phyloP scores from a whole-genome alignment of 2,797 vertebrate genomes.

The Tinamus major region DNA sequence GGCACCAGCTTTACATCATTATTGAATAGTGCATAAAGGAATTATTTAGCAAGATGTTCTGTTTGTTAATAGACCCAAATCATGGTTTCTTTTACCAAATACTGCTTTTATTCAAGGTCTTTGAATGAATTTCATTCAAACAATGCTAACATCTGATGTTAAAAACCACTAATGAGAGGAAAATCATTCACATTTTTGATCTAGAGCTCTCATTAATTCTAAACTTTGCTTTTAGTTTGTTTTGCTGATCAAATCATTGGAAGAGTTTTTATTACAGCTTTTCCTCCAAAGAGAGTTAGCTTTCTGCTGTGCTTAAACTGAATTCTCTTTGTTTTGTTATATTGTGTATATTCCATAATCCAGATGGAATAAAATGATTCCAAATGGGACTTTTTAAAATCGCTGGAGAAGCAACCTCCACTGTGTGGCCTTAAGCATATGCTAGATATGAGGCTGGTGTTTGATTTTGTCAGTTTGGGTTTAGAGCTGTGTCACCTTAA shows the following conservation, averaged over 20 bases:
- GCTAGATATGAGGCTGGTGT: background rate
- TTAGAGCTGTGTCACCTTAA: background rate
- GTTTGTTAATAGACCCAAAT: constrained; percentile 78
- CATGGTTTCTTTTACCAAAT: constrained; percentile 72
- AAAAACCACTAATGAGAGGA: constrained; percentile 77
- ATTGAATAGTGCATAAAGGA: constrained; percentile 76
- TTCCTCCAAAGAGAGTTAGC: constrained; percentile 41
- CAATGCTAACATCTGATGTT: constrained; percentile 79
- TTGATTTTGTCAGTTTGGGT: background rate
- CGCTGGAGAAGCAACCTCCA: background rate
- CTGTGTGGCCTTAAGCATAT: background rate
- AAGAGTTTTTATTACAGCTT: constrained; percentile 53
- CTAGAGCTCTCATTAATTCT: constrained; percentile 77
- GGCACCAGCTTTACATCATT: constrained; percentile 75
- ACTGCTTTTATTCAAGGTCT: constrained; percentile 75
- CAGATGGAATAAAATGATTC: background rate
- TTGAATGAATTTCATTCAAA: constrained; percentile 78
- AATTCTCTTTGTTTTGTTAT: background rate
- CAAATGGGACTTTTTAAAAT: background rate
- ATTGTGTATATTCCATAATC: background rate
- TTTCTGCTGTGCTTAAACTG: background rate
- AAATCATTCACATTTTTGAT: constrained; percentile 76
- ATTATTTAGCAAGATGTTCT: constrained; percentile 81
- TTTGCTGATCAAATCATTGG: constrained; percentile 77
- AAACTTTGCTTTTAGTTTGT: constrained; percentile 74